phyloP scores from a whole-genome alignment of 1,140 invertebrate species.

The Condylostylus longicornis region DNA sequence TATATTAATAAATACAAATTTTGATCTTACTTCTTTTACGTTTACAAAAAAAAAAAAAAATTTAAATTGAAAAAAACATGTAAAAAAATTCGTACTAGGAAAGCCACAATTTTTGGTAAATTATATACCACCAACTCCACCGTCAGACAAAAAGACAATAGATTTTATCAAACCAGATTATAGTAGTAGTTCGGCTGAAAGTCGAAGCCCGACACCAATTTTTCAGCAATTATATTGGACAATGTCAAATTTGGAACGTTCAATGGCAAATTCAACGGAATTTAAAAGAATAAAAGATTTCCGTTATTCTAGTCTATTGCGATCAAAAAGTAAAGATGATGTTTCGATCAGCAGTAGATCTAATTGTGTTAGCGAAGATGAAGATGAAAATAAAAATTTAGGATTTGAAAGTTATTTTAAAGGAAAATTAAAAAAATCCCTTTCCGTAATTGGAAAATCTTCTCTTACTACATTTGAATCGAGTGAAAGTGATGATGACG shows the following conservation, averaged over 20 bases:
- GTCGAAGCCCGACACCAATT: constrained; percentile 33
- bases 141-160: neutral
- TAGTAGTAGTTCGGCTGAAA: neutral
- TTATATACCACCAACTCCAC: neutral
- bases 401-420: too few species aligned
- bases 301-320: too few species aligned
- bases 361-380: too few species aligned
- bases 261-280: constrained; percentile 18
- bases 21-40: neutral
- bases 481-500: too few species aligned
- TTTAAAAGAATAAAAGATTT: constrained; percentile 4
- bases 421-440: too few species aligned
- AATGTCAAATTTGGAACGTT: constrained; percentile 37
- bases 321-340: neutral
- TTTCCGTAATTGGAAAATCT: too few species aligned
- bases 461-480: too few species aligned
- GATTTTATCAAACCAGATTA: too few species aligned
- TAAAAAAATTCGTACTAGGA: neutral
- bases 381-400: too few species aligned
- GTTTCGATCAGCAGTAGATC: too few species aligned
- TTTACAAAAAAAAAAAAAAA: neutral
- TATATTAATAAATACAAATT: neutral
- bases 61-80: neutral
- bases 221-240: constrained; percentile 40
- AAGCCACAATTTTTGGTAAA: neutral